Percentiles rank a stretch among this genome's conserved stretches.
Evolutionary conservation across 1,140 invertebrate species (phyloP).

Genomic region (Varroa destructor): DNA sequence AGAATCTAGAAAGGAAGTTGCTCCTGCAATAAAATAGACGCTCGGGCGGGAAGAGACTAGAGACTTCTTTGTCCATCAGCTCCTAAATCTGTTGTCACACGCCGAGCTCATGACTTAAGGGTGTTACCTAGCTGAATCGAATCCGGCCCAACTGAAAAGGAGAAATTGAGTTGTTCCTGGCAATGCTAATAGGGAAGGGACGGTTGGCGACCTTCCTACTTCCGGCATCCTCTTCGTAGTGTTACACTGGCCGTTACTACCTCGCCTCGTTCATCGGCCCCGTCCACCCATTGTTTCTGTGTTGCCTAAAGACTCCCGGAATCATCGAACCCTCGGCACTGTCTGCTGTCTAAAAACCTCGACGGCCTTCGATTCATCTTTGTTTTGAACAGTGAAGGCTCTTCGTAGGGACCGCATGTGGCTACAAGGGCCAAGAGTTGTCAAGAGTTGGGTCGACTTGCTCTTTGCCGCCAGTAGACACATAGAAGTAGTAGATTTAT

Average conservation of each 20-base stretch:
- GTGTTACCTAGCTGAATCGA: background rate
- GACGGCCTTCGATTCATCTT: too few relatives aligned
- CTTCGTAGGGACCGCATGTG: too few relatives aligned
- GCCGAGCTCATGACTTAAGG: background rate
- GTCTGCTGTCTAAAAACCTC: background rate
- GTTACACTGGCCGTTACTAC: background rate
- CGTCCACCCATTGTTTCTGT: background rate
- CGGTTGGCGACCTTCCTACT: background rate
- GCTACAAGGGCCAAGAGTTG: too few relatives aligned
- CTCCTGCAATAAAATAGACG: slow-evolving; percentile 28
- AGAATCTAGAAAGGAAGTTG: background rate
- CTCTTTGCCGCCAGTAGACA: too few relatives aligned
- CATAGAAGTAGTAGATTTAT: too few relatives aligned
- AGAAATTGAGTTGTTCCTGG: slow-evolving; percentile 26
- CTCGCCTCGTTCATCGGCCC: background rate
- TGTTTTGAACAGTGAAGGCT: too few relatives aligned
- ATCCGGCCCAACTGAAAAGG: background rate
- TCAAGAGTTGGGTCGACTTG: too few relatives aligned
- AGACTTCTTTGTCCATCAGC: background rate
- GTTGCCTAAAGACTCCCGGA: background rate
- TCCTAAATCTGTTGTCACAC: slow-evolving; percentile 27
- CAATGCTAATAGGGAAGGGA: background rate
- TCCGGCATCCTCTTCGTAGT: background rate
- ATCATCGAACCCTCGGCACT: background rate
- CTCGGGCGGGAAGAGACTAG: background rate